Conservation (phyloP, 2,797 vertebrate species). For the Enteromius viviparus region DNA sequence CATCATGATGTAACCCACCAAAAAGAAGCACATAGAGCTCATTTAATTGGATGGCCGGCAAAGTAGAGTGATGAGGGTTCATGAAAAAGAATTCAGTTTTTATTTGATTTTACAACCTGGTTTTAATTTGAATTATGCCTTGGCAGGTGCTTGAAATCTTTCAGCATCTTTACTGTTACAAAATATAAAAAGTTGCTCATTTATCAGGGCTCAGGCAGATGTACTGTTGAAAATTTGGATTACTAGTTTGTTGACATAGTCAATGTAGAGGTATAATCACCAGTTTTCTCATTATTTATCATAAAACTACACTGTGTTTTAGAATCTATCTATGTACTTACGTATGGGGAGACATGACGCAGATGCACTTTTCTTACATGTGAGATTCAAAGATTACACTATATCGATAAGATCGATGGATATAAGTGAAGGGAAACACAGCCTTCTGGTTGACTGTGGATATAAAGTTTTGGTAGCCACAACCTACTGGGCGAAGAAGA, state of each 20-base stretch:
- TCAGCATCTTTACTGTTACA: background rate
- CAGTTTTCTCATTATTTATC: background rate
- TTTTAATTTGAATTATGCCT: background rate
- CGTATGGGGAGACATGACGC: no score
- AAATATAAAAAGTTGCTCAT: background rate
- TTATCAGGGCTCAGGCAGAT: background rate
- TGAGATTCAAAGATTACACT: no score
- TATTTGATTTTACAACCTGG: background rate
- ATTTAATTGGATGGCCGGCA: constrained; percentile 14
- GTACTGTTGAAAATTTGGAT: background rate
- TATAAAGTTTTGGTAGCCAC: no score
- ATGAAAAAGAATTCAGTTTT: constrained; percentile 4
- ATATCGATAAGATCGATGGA: no score
- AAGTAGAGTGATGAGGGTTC: background rate
- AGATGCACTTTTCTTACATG: no score
- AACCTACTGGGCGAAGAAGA: no score
- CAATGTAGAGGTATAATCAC: background rate
- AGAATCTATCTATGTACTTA: no score
- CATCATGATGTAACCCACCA: background rate
- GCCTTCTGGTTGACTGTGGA: no score
- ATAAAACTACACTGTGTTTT: background rate
- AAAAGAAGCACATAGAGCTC: background rate
- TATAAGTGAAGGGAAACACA: no score
- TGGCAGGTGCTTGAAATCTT: background rate
- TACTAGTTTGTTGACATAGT: background rate